phyloP scores from a whole-genome alignment of 2,113 vertebrate genomes.

The Phaethornis superciliosus region DNA sequence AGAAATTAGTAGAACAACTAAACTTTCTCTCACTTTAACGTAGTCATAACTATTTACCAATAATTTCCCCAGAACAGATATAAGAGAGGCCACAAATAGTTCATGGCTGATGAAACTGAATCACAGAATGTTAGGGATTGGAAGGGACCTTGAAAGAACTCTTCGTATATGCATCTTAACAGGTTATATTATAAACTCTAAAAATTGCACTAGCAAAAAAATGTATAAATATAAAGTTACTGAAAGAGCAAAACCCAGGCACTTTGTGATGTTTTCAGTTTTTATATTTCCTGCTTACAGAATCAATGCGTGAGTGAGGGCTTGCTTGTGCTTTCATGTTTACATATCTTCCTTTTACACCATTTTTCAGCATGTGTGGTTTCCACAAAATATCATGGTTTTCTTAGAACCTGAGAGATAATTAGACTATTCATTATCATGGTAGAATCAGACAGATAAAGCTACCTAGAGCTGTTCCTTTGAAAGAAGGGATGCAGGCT shows the following conservation, averaged over 20 bases:
- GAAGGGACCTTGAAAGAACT: background rate
- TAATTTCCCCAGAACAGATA: background rate
- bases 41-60: background rate
- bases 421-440: background rate
- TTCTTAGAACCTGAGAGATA: background rate
- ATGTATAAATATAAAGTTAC: background rate
- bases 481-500: background rate
- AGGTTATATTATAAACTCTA: background rate
- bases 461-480: background rate
- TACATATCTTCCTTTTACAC: background rate
- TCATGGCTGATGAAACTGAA: background rate
- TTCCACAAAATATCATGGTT: background rate
- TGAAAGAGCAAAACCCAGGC: background rate
- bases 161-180: accelerated
- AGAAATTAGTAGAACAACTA: background rate
- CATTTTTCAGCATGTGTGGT: background rate
- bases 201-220: background rate
- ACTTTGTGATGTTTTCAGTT: background rate
- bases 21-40: background rate
- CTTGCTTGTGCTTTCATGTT: accelerated
- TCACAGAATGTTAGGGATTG: no score
- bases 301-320: background rate
- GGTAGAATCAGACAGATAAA: background rate
- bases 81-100: background rate
- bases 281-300: background rate